Evolutionary conservation across 64 coral and sea anemone species (phyloP), one percentile per base, ranked within the genome.

Genomic region (Hydrozoanthus tunicans): DNA sequence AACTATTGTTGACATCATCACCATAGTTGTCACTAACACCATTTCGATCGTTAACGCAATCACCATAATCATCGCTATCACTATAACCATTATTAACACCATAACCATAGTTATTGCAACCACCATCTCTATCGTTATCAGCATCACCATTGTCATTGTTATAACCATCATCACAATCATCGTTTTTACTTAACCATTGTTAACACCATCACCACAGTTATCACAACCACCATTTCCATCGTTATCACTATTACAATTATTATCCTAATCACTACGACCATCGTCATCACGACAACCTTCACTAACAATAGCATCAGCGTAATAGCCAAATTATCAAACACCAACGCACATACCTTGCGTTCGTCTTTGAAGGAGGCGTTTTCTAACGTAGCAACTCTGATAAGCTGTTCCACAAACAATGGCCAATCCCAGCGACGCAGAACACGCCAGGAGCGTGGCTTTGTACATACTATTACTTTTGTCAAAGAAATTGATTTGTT

Each of bases 401-500:
- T 86, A 59, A 5, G 24, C 1, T 10, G 32, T 7, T 25, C 83
- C 83, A 72, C 83, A 73, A 6, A 70, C 9, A 20, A 23, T 58
- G 83, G 55, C 17, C 52, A 73, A 12, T n/a, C 15, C 83, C 53
- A 86, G 66, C 12, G 57, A 86, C 3, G n/a, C 66, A 6, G 51
- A 7, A 27, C 83, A 72, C 1, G 53, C 43, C 25, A 88, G 13
- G 5, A 88, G 56, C n/a, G 84, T 60, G 4, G 69, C 24, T 88
- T 59, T 54, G 53, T 59, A 88, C 56, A 88, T 59, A 24, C 53
- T 59, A 69, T 88, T 88, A 8, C 68, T 74, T 7, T 67, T 67
- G 55, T 88, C 55, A 88, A 88, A 88, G 23, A 88, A 88, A 56
- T 88, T 88, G 11, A 88, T 88, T 58, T 58, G 1, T 58, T 88